phyloP scores from a whole-genome alignment of 2,113 vertebrate genomes.

The Microtus oregoni region DNA sequence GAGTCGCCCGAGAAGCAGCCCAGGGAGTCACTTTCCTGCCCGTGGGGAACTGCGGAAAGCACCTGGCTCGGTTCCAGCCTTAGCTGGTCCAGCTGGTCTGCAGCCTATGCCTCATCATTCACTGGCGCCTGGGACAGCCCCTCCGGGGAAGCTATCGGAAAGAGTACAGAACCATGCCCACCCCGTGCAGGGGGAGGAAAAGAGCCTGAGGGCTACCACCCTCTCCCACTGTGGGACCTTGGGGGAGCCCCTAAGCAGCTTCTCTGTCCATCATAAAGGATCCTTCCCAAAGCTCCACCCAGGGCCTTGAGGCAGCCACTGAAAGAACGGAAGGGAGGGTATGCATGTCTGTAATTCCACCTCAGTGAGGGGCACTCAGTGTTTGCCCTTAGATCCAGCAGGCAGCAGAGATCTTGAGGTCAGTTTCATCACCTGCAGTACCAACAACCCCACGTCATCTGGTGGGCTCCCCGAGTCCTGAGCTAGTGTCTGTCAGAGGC shows the following conservation, averaged over 20 bases:
- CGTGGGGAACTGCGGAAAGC: constrained; percentile 25
- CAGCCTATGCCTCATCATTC: neutral
- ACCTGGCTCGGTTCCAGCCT: constrained; percentile 51
- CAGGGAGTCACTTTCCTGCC: neutral
- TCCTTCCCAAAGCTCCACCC: no score
- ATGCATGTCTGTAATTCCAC: neutral
- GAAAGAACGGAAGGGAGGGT: neutral
- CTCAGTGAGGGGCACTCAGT: neutral
- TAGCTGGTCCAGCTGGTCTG: neutral
- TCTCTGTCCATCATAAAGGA: neutral
- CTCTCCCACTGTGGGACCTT: neutral
- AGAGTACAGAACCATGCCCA: neutral
- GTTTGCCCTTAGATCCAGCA: neutral
- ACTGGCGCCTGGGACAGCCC: neutral
- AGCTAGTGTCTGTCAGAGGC: neutral
- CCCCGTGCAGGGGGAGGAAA: neutral
- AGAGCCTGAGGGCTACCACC: no score
- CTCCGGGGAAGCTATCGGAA: neutral
- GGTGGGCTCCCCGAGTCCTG: neutral
- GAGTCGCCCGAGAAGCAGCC: neutral
- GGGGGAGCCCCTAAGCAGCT: neutral
- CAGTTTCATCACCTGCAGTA: neutral
- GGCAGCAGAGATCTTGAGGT: neutral
- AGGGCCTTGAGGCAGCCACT: neutral
- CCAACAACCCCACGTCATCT: neutral